Evolutionary conservation across 2,797 vertebrate species (phyloP).

Genomic region (Pipistrellus kuhlii): DNA sequence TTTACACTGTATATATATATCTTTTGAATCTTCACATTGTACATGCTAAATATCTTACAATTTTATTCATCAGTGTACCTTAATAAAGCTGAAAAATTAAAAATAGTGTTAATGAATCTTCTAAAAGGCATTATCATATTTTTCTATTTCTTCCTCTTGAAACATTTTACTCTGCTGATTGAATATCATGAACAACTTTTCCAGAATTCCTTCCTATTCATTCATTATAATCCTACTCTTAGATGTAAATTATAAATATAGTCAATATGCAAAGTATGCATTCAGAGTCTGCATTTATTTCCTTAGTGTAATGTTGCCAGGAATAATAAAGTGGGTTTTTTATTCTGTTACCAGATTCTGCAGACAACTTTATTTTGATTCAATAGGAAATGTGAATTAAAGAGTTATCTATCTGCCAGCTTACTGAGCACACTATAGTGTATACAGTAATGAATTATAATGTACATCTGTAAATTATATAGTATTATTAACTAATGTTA

Average conservation of each 20-base stretch:
- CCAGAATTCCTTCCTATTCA: not conserved
- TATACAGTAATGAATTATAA: not conserved
- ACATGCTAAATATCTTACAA: not conserved
- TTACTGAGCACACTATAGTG: not conserved
- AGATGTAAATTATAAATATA: not conserved
- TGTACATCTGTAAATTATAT: not conserved
- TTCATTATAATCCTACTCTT: not conserved
- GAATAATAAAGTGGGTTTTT: not conserved
- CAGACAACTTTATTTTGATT: not conserved
- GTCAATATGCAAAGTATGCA: not conserved
- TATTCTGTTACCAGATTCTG: not conserved
- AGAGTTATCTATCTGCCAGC: not conserved
- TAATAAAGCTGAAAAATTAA: not conserved
- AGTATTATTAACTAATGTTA: not conserved
- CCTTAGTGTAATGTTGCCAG: not conserved
- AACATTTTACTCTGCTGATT: not conserved
- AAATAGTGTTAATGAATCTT: not conserved
- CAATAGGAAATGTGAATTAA: not conserved
- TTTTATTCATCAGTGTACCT: not conserved
- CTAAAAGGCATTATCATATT: not conserved
- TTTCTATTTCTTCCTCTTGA: not conserved
- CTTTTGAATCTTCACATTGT: not conserved
- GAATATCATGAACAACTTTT: not conserved
- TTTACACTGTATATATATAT: not conserved
- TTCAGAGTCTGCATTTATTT: not conserved